Evolutionary conservation across 2,113 vertebrate species (phyloP), one percentile per base, ranked within the genome.

Genomic region (Heterotilapia buettikoferi): DNA sequence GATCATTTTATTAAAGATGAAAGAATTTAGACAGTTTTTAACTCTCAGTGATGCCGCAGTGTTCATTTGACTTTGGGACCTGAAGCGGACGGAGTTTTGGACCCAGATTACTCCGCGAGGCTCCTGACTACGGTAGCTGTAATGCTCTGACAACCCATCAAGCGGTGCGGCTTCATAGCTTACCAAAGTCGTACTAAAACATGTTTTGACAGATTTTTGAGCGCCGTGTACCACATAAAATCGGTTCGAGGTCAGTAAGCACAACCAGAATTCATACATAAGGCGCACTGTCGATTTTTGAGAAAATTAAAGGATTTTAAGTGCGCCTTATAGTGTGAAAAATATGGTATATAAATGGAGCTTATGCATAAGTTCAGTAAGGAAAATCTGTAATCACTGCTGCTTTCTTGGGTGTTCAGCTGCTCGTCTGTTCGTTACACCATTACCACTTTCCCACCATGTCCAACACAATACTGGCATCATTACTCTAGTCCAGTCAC

Each of bases 201-300:
- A n/a, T 53, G 21, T 53, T 18, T 53, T 19, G 19, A 53, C 5
- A 21, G 52, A 53, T 53, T 1, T 2, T 0, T 53, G 9, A n/a
- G 50, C 3, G 5, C 50, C 1, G 2, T n/a, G 19, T n/a, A 10
- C 0, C 0, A 53, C 9, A 1, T 21, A 11, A 1, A 53, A 21
- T 53, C 0, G 0, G 52, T 53, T 53, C 0, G 50, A 2, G 50
- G 0, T 53, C 19, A 53, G 19, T n/a, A 53, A 53, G 3, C 19
- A 53, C 19, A 53, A 53, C 19, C 52, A 21, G 52, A 53, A 53
- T 52, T 52, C 50, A 10, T n/a, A 52, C 19, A 52, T n/a, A 9
- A n/a, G 0, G 9, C 3, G 0, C 52, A 0, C 50, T n/a, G 50
- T n/a, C 0, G 1, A n/a, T 5, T 53, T n/a, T 53, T 53, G 52